Evolutionary conservation across 2,113 vertebrate species (phyloP).

Genomic region (Poeciliopsis turrubarensis): DNA sequence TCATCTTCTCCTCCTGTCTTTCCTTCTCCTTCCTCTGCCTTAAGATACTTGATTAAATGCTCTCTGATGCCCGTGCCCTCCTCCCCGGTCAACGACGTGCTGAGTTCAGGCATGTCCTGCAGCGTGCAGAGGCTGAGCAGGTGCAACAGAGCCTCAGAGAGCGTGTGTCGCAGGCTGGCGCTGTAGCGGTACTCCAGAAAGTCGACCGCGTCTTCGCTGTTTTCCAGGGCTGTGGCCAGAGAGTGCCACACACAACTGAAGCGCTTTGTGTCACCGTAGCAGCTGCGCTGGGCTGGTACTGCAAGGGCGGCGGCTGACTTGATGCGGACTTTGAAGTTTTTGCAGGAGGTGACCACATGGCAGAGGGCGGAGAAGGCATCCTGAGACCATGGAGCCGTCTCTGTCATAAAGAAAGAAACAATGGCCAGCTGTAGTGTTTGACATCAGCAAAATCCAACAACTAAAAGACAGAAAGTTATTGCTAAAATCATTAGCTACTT

Average conservation of each 20-base stretch:
- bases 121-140: constrained; percentile 81
- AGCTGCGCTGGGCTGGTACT: constrained; percentile 78
- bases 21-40: constrained; percentile 58
- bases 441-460: not conserved
- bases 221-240: constrained; percentile 86
- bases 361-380: constrained; percentile 88
- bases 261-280: constrained; percentile 83
- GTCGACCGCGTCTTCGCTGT: constrained; percentile 89
- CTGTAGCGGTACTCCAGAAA: constrained; percentile 96
- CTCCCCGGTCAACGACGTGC: constrained; percentile 57
- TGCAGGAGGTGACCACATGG: constrained; percentile 89
- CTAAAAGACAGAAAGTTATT: not conserved
- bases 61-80: constrained; percentile 70
- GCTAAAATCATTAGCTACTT: too few relatives aligned
- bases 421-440: not conserved
- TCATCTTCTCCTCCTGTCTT: constrained; percentile 46
- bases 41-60: constrained; percentile 85
- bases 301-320: constrained; percentile 92
- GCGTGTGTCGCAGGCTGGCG: constrained; percentile 87
- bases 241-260: constrained; percentile 87
- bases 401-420: constrained; percentile 65
- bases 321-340: constrained; percentile 98
- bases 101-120: constrained; percentile 81
- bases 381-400: constrained; percentile 84
- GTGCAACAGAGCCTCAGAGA: constrained; percentile 89